Evolutionary conservation across 2,113 vertebrate genomes (phyloP).

Genomic region (Salvelinus namaycush): DNA sequence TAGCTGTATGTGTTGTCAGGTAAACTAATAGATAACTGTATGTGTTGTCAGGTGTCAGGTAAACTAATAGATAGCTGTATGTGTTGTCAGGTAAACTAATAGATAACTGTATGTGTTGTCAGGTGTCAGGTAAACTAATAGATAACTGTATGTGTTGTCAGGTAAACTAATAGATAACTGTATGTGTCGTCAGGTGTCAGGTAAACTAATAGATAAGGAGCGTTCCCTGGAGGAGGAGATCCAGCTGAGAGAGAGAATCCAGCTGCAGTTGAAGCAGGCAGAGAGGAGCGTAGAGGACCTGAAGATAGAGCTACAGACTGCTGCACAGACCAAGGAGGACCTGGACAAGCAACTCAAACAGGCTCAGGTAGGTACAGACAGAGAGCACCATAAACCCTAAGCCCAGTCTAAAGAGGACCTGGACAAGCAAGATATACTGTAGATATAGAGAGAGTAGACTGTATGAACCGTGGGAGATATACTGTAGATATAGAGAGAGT

Average conservation of each 20-base stretch:
- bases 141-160: too few relatives aligned
- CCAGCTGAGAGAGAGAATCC: constrained; percentile 72
- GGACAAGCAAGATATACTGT: constrained; percentile 44
- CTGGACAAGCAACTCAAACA: constrained; percentile 71
- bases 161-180: not conserved
- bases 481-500: too few relatives aligned
- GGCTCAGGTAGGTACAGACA: constrained; percentile 60
- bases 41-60: too few relatives aligned
- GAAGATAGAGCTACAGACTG: constrained; percentile 72
- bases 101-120: too few relatives aligned
- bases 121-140: too few relatives aligned
- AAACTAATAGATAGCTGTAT: too few relatives aligned
- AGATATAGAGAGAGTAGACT: too few relatives aligned
- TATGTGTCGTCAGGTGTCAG: constrained; percentile 60
- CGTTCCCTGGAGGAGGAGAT: constrained; percentile 76
- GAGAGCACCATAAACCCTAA: constrained; percentile 58
- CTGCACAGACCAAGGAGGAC: constrained; percentile 70
- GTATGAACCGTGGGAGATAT: too few relatives aligned
- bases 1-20: too few relatives aligned
- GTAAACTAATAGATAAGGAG: constrained; percentile 73
- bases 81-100: too few relatives aligned
- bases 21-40: too few relatives aligned
- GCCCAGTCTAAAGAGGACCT: constrained; percentile 72
- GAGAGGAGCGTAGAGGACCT: constrained; percentile 74
- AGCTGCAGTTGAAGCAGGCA: constrained; percentile 76